Base-by-base conservation (phyloP, 2,888 invertebrate genomes). In the Seira musarum region DNA sequence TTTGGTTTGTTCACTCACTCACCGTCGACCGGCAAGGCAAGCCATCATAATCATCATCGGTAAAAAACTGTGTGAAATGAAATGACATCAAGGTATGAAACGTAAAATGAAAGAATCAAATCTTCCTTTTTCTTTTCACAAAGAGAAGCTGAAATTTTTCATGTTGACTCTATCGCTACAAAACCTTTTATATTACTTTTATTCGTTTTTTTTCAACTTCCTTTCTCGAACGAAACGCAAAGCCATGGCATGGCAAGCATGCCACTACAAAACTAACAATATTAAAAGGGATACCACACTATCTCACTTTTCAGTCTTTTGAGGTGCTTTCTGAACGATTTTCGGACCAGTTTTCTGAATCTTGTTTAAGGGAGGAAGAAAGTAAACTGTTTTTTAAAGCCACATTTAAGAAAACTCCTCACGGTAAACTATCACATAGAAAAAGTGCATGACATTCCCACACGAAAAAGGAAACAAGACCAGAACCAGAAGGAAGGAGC, bases 311-410 rank as follows among this genome's bases (percentile, higher is more conserved):
- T 8, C 13, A 5, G 40, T 40, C 6, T 40, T 5, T 40, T 40
- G 40, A 8, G 5, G 40, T 49, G 17, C 49, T 49, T 49, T 30
- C 8, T 8, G 30, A 30, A 8, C 30, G 8, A 8, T 30, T 30
- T 30, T 30, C 30, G 3, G 2, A 30, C 30, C 30, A 30, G 49
- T 49, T 49, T 49, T 30, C 8, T 3, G 15, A 49, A 49, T 8
- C 2, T 5, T 13, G 40, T n/a, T 49, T 49, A 3, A n/a, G 49
- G 6, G 49, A 49, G 15, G 49, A 49, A n/a, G 3, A 49, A 49
- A 49, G 49, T 49, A 49, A 49, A 49, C 49, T 49, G 49, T 49
- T 49, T 40, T n/a, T 49, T 49, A 49, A 49, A 49, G 49, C 49
- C 3, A 13, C 15, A 8, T 49, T 49, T 49, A 30, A 30, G 30